Evolutionary conservation across 2,888 invertebrate genomes (phyloP), one percentile per base, ranked within the genome.

Genomic region (Heliconius sara): DNA sequence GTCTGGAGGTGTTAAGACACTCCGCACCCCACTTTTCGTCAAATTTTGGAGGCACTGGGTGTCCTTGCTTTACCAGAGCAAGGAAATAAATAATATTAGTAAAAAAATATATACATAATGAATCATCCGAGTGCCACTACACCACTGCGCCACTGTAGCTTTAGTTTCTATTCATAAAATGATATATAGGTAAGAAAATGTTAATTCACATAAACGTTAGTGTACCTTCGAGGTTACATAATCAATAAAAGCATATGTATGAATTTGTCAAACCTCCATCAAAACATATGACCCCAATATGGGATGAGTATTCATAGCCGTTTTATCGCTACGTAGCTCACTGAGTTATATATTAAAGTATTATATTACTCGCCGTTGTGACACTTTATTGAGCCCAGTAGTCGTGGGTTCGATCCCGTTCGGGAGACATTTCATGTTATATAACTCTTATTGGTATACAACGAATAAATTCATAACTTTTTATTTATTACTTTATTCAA

Each of bases 191-290:
- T 30, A 30, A n/a, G 12, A 39, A 43, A 43, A 43, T 70, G n/a
- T 43, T 43, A 13, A 13, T 39, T n/a, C 57, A 16, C 34, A 73
- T 57, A 34, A 73, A 60, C 57, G 57, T 57, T 34, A 34, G 22
- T 13, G 22, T 34, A 73, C 73, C 34, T 73, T 60, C n/a, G 16
- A 34, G 73, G 73, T 34, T 25, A n/a, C n/a, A n/a, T 73, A 34
- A 60, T 73, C 67, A 68, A 73, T 73, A 73, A 68, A 68, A 60
- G 67, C 66, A 73, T 72, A 76, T 72, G 72, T 76, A 77, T n/a
- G 67, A 73, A 78, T 79, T 79, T 74, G 79, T 81, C 80, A 79
- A 60, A 68, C 80, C 79, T 79, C 74, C 80, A 76, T 81, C 80
- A 81, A 73, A 65, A 25, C 43, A 70, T 25, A 57, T 63, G 67